Conservation (phyloP, 37 sponge, comb jelly and placozoan genomes). For the Spongilla lacustris region DNA sequence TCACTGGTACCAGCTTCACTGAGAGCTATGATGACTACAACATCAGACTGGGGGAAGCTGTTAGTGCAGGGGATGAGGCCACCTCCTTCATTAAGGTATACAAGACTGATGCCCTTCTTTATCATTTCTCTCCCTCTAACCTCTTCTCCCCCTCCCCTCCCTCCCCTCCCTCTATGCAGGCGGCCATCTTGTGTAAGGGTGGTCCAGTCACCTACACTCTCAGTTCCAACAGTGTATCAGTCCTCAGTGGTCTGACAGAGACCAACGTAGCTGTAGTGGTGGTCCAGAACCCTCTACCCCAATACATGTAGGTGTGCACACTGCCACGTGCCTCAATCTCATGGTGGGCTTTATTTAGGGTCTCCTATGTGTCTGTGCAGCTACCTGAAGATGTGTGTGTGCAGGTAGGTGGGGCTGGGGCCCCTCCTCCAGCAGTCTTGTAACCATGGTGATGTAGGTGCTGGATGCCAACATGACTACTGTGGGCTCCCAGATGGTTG, state of each 20-base stretch:
- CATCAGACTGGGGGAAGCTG: conserved; percentile 22
- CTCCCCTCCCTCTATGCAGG: background rate
- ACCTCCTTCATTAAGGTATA: too few species aligned
- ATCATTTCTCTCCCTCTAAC: too few species aligned
- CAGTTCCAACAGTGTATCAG: background rate
- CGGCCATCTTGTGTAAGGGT: background rate
- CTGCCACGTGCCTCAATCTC: background rate
- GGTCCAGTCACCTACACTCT: background rate
- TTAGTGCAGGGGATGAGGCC: background rate
- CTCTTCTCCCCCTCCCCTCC: too few species aligned
- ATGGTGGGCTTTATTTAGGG: background rate
- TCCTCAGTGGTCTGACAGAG: conserved; percentile 16
- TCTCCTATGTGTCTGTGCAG: background rate
- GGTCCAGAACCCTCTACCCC: conserved; percentile 5
- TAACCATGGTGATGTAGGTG: background rate
- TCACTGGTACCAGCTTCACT: conserved; percentile 59
- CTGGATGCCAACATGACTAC: background rate
- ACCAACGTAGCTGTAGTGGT: conserved; percentile 2
- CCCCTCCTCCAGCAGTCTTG: background rate
- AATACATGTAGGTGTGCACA: background rate
- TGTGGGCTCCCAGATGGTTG: background rate
- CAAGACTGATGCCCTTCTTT: too few species aligned
- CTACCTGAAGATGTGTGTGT: background rate
- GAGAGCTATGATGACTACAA: conserved; percentile 59
- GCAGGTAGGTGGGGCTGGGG: background rate